A percentile compares a stretch with the other conserved stretches of the same genome.
Conservation (phyloP, 2,797 vertebrate genomes). For the Urophycis tenuis region DNA sequence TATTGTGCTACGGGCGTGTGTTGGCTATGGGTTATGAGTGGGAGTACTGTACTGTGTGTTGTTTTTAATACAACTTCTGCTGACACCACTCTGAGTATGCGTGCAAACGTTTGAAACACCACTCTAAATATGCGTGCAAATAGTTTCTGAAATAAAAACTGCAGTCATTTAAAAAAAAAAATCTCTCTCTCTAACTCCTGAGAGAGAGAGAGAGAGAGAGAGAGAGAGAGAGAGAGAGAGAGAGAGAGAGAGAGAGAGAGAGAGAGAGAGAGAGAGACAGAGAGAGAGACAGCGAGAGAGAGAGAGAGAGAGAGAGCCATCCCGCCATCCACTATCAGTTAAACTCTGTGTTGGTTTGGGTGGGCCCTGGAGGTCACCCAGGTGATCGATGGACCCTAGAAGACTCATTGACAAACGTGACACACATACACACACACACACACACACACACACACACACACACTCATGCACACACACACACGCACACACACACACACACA, state of each 20-base stretch:
- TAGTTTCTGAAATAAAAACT: neutral
- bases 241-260: neutral
- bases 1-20: neutral
- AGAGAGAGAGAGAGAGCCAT: no score
- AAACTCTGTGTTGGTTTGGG: neutral
- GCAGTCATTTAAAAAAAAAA: neutral
- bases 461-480: constrained; percentile 9
- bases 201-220: neutral
- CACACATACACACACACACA: constrained; percentile 2
- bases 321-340: neutral
- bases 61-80: neutral
- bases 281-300: neutral
- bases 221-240: neutral
- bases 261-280: neutral
- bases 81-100: neutral
- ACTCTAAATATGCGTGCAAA: neutral
- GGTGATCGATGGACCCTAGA: no score
- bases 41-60: neutral
- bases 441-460: constrained; percentile 9
- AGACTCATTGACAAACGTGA: no score
- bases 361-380: no score
- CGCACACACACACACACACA: constrained; percentile 9
- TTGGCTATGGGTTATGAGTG: neutral
- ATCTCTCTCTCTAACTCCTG: neutral
- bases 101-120: neutral